Evolutionary conservation across 2,888 invertebrate genomes (phyloP).

Genomic region (Leptodirus hochenwartii): DNA sequence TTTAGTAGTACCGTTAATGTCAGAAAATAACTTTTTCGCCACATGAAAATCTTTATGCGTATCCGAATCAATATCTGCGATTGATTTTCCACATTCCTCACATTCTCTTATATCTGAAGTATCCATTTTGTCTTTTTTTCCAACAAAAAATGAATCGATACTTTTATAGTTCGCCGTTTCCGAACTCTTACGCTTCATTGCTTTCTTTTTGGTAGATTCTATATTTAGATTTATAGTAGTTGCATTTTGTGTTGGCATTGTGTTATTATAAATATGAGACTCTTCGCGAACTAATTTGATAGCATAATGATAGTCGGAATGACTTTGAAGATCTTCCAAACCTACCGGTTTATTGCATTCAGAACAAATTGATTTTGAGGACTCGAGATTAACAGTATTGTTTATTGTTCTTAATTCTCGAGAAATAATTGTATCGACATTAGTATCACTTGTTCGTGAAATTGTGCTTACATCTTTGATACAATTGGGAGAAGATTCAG

Average conservation of each 20-base stretch:
- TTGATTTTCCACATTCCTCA: slow-evolving; percentile 41
- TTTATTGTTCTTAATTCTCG: background rate
- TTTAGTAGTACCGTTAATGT: slow-evolving; percentile 30
- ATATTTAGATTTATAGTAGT: slow-evolving; percentile 4
- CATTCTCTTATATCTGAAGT: slow-evolving; percentile 28
- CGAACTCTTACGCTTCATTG: too few relatives aligned
- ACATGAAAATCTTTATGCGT: slow-evolving; percentile 71
- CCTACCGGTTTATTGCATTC: slow-evolving; percentile 49
- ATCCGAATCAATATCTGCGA: slow-evolving; percentile 36
- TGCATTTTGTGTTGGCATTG: slow-evolving; percentile 4
- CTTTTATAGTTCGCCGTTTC: slow-evolving; percentile 11
- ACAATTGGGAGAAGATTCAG: too few relatives aligned
- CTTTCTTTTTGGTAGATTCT: too few relatives aligned
- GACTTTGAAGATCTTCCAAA: slow-evolving; percentile 45
- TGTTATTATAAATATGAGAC: slow-evolving; percentile 15
- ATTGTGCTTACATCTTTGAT: too few relatives aligned
- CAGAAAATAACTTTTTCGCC: slow-evolving; percentile 55
- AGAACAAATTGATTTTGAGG: slow-evolving; percentile 36
- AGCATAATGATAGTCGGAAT: slow-evolving; percentile 74
- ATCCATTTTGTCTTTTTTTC: slow-evolving; percentile 14
- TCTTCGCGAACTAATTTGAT: slow-evolving; percentile 21
- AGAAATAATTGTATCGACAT: too few relatives aligned
- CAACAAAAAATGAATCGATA: slow-evolving; percentile 15
- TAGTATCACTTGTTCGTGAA: background rate
- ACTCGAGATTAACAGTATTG: slow-evolving; percentile 1